These are phyloP conservation scores for Rhinoptilus africanus DNA, from an alignment of 2,113 vertebrate species.

Conservation along the genomic window DNA sequence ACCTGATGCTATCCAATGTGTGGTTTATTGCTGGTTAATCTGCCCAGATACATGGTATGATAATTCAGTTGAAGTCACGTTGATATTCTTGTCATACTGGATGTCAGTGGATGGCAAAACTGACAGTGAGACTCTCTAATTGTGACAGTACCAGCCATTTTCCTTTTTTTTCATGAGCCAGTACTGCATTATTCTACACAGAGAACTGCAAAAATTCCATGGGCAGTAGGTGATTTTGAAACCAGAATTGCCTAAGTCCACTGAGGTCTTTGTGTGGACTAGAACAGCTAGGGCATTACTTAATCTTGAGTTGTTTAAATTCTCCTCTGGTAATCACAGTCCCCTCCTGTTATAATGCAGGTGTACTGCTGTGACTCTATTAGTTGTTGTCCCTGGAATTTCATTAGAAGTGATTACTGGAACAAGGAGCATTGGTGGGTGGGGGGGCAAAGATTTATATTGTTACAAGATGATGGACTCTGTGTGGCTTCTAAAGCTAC, in stretches of 20 bases:
- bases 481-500: not conserved
- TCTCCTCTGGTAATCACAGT: slow-evolving; percentile 7
- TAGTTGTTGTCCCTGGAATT: slow-evolving; percentile 45
- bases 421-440: slow-evolving; percentile 4
- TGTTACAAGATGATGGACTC: not conserved
- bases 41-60: not conserved
- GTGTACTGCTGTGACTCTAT: slow-evolving; percentile 52
- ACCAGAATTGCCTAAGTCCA: not conserved
- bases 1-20: not conserved
- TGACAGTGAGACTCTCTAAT: not conserved
- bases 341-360: slow-evolving; percentile 29
- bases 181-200: not conserved
- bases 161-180: not conserved
- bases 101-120: not conserved
- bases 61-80: not conserved
- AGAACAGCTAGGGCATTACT: not conserved
- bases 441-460: slow-evolving; percentile 7
- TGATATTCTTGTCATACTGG: not conserved
- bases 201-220: not conserved
- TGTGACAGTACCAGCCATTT: not conserved
- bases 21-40: not conserved
- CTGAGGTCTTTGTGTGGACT: not conserved
- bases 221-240: not conserved
- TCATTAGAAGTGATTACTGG: slow-evolving; percentile 50
- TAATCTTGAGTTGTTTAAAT: slow-evolving; percentile 55